These are phyloP conservation scores for Ptychochromis oligacanthus DNA, from an alignment of 2,113 vertebrate species.

Conservation along the genomic window DNA sequence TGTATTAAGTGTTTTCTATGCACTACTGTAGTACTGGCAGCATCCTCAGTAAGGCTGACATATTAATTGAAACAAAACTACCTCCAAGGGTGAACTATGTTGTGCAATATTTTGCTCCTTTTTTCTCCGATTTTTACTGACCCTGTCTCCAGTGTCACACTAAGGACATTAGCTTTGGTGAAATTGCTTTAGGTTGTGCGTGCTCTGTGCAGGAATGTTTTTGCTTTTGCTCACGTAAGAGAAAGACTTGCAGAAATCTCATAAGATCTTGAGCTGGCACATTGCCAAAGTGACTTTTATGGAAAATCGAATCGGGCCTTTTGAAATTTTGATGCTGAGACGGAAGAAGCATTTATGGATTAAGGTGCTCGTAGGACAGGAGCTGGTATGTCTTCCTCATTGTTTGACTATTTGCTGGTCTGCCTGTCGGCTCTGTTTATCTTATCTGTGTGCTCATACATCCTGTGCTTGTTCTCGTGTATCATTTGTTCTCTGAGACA, in stretches of 20 bases:
- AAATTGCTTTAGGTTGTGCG: not conserved
- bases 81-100: not conserved
- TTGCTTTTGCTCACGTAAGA: not conserved
- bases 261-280: conserved; percentile 6
- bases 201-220: not conserved
- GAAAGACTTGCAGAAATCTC: conserved; percentile 5
- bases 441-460: conserved; percentile 34
- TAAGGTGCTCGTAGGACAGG: conserved; percentile 21
- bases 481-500: conserved; percentile 23
- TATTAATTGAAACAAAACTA: not conserved
- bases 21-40: not conserved
- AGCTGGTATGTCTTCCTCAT: conserved; percentile 27
- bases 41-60: not conserved
- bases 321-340: conserved; percentile 14
- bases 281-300: conserved; percentile 39
- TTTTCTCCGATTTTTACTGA: not conserved
- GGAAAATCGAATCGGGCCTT: not conserved
- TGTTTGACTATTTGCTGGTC: conserved; percentile 32
- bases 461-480: not conserved
- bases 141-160: not conserved
- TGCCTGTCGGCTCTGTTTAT: conserved; percentile 34
- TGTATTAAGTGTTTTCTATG: not conserved
- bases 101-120: not conserved
- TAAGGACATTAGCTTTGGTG: not conserved
- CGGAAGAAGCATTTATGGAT: conserved; percentile 55